A percentile compares a stretch with the other conserved stretches of the same genome.
Evolutionary conservation across 1,140 invertebrate genomes (phyloP).

Genomic region (Temnothorax longispinosus): DNA sequence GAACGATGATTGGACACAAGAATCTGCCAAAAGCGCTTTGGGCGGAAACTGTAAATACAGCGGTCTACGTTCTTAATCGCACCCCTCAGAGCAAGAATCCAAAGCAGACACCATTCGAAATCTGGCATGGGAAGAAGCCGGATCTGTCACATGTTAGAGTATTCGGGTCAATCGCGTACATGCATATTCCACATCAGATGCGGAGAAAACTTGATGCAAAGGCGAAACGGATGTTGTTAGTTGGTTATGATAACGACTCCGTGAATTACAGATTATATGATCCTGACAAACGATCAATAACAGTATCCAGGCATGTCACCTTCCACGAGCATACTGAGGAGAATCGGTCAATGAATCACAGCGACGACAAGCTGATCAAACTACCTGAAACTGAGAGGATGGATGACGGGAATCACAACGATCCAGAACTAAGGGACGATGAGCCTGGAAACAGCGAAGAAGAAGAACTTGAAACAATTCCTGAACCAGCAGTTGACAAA

Average conservation of each 20-base stretch:
- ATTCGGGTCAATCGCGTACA: conserved; percentile 76
- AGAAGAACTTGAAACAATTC: not conserved
- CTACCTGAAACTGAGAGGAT: not conserved
- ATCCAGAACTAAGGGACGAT: not conserved
- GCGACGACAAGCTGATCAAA: not conserved
- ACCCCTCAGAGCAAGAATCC: conserved; percentile 55
- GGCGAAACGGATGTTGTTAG: conserved; percentile 8
- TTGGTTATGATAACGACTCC: conserved; percentile 45
- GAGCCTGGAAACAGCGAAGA: not conserved
- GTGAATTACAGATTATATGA: conserved; percentile 50
- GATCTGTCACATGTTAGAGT: conserved; percentile 75
- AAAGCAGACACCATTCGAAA: conserved; percentile 76
- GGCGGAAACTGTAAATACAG: conserved; percentile 84
- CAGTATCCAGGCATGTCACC: not conserved
- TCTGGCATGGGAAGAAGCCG: conserved; percentile 74
- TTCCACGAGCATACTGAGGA: conserved; percentile 18
- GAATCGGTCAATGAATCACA: not conserved
- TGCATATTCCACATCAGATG: conserved; percentile 14
- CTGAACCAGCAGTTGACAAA: not conserved
- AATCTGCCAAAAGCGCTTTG: conserved; percentile 81
- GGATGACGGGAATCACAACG: not conserved
- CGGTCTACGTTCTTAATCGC: conserved; percentile 76
- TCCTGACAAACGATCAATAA: not conserved
- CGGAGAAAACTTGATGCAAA: conserved; percentile 42
- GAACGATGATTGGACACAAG: conserved; percentile 79